Percentiles rank a stretch among this genome's conserved stretches.
Conservation (phyloP, 2,113 vertebrate genomes). For the Scartelaos histophorus region DNA sequence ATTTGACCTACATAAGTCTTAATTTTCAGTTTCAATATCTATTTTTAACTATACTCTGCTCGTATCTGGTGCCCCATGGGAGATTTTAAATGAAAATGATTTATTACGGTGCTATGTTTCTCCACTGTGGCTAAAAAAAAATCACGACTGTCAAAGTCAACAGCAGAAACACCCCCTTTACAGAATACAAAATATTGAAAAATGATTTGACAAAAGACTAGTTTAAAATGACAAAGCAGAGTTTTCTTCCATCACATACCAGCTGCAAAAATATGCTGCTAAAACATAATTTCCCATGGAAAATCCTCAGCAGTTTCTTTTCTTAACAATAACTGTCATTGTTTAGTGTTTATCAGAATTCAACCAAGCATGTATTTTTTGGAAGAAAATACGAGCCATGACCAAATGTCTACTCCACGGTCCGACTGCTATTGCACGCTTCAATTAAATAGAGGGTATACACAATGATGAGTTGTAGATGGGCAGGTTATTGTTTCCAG, state of each 20-base stretch:
- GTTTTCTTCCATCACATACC: not conserved
- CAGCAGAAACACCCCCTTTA: conserved; percentile 36
- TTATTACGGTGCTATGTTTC: conserved; percentile 55
- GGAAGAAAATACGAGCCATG: not conserved
- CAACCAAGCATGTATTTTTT: too few species aligned
- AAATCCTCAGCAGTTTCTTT: not conserved
- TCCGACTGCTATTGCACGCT: not conserved
- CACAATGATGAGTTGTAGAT: too few species aligned
- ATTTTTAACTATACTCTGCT: conserved; percentile 26
- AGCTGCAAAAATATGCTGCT: not conserved
- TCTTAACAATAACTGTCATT: too few species aligned
- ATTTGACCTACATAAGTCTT: conserved; percentile 5
- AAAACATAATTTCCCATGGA: not conserved
- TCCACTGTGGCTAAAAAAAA: conserved; percentile 57
- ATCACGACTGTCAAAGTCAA: conserved; percentile 52
- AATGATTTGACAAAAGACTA: conserved; percentile 4
- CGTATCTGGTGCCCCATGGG: conserved; percentile 23
- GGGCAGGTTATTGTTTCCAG: too few species aligned
- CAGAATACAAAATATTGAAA: conserved; percentile 8
- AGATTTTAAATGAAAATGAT: conserved; percentile 55
- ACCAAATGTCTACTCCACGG: not conserved
- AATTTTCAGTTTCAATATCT: conserved; percentile 6
- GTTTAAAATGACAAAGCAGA: not conserved
- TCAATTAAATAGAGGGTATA: not conserved
- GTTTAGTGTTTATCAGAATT: too few species aligned